Base-by-base conservation (phyloP, 2,888 invertebrate species). In the Drosophila helvetica region DNA sequence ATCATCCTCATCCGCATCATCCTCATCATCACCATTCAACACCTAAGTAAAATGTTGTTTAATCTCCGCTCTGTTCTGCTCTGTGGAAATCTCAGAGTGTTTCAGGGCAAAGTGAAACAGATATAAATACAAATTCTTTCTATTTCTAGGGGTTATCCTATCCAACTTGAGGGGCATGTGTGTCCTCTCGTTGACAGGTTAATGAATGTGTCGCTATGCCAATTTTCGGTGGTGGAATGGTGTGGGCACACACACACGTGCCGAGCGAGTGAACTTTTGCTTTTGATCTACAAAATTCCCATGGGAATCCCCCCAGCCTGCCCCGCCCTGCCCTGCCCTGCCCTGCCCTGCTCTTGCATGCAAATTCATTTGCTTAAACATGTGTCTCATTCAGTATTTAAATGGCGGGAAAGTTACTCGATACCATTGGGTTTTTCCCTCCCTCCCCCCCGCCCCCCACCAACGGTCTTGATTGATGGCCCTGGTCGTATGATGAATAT, bases 161-260 rank as follows among this genome's bases (percentile, higher is more conserved):
- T 65, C 69, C 69, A 68, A 67, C 68, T 69, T 61, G 69, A 30
- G 15, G 55, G 10, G 55, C 65, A 43, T 33, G 52, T 52, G 43
- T 7, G 19, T 46, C 42, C 52, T 45, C 17, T 10, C 25, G 22
- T 25, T 55, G 65, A 50, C 66, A 45, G 48, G 48, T 70, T 74
- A 66, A 74, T 77, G 77, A 74, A 69, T 60, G 65, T 47, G 78
- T 62, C 60, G 60, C 68, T 27, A 59, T 69, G 56, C 58, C 66
- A 58, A 67, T 65, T 30, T 3, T 10, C 8, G 10, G 30, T 33
- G 43, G n/a, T n/a, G n/a, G n/a, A n/a, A n/a, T n/a, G n/a, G n/a
- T n/a, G n/a, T n/a, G n/a, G n/a, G n/a, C n/a, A 51, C 38, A 65
- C 53, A 8, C 58, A 22, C 42, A 58, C 53, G 22, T 53, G 46